Percentiles rank a stretch among this genome's conserved stretches.
phyloP scores from a whole-genome alignment of 1,140 invertebrate genomes.

The Nixonia krombeini region DNA sequence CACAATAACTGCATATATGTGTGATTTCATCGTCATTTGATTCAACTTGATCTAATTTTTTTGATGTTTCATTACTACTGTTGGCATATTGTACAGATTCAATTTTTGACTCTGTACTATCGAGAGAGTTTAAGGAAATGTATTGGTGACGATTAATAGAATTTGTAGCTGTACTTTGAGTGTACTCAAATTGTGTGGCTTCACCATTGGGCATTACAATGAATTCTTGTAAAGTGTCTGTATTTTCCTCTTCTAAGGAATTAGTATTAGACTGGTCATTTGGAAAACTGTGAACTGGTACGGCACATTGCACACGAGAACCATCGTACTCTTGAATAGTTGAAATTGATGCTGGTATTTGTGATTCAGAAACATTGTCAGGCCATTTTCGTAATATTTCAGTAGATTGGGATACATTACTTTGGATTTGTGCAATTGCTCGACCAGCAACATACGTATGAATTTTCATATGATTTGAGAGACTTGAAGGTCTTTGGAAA shows the following conservation, averaged over 20 bases:
- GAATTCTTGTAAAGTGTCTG: constrained; percentile 59
- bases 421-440: constrained; percentile 56
- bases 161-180: too few relatives aligned
- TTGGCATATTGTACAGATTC: constrained; percentile 46
- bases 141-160: constrained; percentile 51
- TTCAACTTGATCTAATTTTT: constrained; percentile 43
- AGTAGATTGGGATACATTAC: constrained; percentile 20
- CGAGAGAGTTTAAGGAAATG: constrained; percentile 52
- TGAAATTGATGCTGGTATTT: constrained; percentile 30
- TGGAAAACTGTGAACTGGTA: constrained; percentile 57
- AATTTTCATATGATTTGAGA: constrained; percentile 72
- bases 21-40: constrained; percentile 45
- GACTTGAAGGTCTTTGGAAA: constrained; percentile 70
- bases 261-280: constrained; percentile 46
- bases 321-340: constrained; percentile 21
- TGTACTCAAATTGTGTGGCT: constrained; percentile 63
- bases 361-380: constrained; percentile 48
- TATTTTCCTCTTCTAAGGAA: constrained; percentile 53
- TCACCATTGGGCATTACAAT: constrained; percentile 64
- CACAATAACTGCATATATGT: constrained; percentile 58
- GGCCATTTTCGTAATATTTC: constrained; percentile 45
- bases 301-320: constrained; percentile 57
- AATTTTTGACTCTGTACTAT: constrained; percentile 53
- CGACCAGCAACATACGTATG: constrained; percentile 69
- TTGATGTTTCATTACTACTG: constrained; percentile 10